Percentiles rank a stretch among this genome's conserved stretches.
Conservation (phyloP, 2,113 vertebrate genomes). For the Lycocorax pyrrhopterus region DNA sequence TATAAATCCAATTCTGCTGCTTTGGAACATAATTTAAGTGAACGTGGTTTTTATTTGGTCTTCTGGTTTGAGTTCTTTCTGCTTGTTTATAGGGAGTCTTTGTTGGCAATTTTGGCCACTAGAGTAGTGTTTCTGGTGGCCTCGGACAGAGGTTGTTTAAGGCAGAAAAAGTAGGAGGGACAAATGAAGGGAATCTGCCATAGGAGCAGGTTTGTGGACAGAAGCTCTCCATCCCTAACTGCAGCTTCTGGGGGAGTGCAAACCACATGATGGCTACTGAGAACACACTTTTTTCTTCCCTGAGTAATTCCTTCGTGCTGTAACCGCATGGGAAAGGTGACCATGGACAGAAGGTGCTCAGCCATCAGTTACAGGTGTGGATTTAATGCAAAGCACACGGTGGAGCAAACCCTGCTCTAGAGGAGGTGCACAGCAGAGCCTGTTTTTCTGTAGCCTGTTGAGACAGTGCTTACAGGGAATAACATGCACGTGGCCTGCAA, state of each 20-base stretch:
- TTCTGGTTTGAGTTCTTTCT: neutral
- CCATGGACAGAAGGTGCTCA: neutral
- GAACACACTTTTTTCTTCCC: neutral
- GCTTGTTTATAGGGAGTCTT: neutral
- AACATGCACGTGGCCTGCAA: neutral
- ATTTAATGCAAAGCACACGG: neutral
- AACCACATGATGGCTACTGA: neutral
- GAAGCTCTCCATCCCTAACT: neutral
- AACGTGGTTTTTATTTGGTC: neutral
- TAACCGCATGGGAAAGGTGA: neutral
- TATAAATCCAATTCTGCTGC: neutral
- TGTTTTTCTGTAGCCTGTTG: fast-evolving
- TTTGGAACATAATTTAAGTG: neutral
- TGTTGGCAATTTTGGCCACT: neutral
- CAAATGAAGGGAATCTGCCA: neutral
- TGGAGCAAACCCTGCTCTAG: neutral
- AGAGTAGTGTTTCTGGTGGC: neutral
- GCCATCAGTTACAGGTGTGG: neutral
- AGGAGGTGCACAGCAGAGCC: neutral
- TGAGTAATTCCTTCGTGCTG: neutral
- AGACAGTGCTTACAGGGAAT: neutral
- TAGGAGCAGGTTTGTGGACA: neutral
- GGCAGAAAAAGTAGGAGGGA: neutral
- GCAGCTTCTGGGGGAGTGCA: neutral
- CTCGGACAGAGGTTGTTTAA: neutral